Evolutionary conservation across 2,888 invertebrate genomes (phyloP).

Genomic region (Tachina lurida): DNA sequence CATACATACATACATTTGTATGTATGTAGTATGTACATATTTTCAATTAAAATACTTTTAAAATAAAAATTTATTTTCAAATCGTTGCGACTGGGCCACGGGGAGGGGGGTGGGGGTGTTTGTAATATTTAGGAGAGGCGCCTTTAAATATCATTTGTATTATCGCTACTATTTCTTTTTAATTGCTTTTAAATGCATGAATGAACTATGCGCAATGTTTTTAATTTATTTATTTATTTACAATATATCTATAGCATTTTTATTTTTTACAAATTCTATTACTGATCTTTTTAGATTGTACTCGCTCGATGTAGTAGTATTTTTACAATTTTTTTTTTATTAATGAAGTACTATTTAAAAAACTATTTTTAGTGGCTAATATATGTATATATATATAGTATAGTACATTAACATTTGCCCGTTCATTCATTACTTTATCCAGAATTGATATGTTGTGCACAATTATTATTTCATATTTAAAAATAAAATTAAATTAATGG

Average conservation of each 20-base stretch:
- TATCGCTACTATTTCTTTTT: constrained; percentile 44
- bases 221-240: constrained; percentile 45
- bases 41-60: constrained; percentile 51
- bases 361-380: constrained; percentile 58
- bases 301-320: neutral
- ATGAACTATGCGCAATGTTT: constrained; percentile 55
- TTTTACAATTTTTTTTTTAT: neutral
- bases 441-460: constrained; percentile 30
- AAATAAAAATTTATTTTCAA: constrained; percentile 28
- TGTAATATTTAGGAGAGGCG: constrained; percentile 46
- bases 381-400: constrained; percentile 5
- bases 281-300: constrained; percentile 49
- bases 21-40: neutral
- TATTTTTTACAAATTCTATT: constrained; percentile 42
- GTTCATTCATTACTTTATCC: constrained; percentile 44
- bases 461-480: constrained; percentile 27
- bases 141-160: constrained; percentile 52
- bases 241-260: constrained; percentile 7
- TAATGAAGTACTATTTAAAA: constrained; percentile 33
- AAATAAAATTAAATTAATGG: constrained; percentile 26
- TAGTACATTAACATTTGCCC: neutral
- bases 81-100: neutral
- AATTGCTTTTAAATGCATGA: constrained; percentile 66
- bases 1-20: too few species aligned
- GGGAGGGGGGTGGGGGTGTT: neutral